Evolutionary conservation across 2,113 vertebrate genomes (phyloP), one percentile per base, ranked within the genome.

Genomic region (Ochotona princeps): DNA sequence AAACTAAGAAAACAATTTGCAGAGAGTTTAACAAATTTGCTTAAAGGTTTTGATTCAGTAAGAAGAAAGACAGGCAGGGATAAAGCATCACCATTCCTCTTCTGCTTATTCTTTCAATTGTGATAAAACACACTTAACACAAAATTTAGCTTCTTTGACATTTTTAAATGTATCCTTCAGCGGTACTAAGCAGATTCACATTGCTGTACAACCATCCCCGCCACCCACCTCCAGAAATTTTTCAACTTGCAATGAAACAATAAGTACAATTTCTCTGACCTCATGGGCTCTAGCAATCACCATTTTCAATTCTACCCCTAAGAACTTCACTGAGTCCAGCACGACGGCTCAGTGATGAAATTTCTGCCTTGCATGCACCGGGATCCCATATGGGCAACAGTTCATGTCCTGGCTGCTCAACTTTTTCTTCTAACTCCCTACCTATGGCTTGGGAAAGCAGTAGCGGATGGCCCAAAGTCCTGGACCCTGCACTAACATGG

Each of bases 221-320:
- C n/a, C 7, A 12, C 18, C 30, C 21, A 49, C 28, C n/a, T 67
- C n/a, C 57, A 57, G 26, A 82, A 94, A 44, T 72, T 49, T 60
- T 84, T 70, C 57, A 51, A 18, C 66, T 83, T 67, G 23, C 26
- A 76, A 87, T 87, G 76, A 90, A 74, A 86, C 13, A 80, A 18
- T 57, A 70, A 32, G 10, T 10, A 17, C 12, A 23, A 38, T 57
- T 70, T 35, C 23, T 23, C 38, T 57, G 5, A 12, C 10, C 7
- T 8, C 15, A 15, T 30, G 30, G 10, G 14, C 51, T 44, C 82
- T 89, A 44, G 14, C 4, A 83, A 89, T 49, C 32, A 81, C 51
- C 38, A 35, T 63, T 87, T 60, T 69, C 44, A 3, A 38, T 67
- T 85, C 38, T 32, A 9, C 60, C 30, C 79, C 51, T 61, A 38